Conservation (phyloP, 1,140 invertebrate genomes). For the Zeugodacus cucurbitae region DNA sequence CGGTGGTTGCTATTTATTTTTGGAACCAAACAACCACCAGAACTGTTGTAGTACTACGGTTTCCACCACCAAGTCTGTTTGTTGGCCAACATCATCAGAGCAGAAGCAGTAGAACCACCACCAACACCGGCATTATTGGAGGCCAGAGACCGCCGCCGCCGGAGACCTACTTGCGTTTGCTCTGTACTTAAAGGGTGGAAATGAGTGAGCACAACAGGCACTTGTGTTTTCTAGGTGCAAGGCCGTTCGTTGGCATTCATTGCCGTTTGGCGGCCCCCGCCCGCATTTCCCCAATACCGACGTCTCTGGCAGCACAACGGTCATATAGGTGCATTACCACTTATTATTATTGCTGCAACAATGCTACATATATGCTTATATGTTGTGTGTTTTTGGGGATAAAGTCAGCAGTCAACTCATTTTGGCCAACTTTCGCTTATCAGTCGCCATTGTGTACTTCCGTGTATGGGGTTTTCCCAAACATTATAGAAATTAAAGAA, state of each 20-base stretch:
- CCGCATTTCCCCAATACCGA: not conserved
- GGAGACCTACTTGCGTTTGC: not conserved
- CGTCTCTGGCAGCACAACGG: not conserved
- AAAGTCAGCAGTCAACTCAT: not conserved
- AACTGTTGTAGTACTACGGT: not conserved
- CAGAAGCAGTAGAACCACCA: constrained; percentile 35
- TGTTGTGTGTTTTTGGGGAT: not conserved
- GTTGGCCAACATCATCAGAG: constrained; percentile 28
- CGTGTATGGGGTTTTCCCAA: not conserved
- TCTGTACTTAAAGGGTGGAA: constrained; percentile 22
- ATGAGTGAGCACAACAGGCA: constrained; percentile 12
- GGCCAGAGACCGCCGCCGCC: constrained; percentile 27
- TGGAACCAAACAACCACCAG: constrained; percentile 31
- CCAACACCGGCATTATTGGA: not conserved
- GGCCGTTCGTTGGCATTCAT: constrained; percentile 3
- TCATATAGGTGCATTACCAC: not conserved
- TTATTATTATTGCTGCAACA: not conserved
- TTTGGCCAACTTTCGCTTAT: not conserved
- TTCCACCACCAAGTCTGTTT: constrained; percentile 28
- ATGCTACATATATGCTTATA: not conserved
- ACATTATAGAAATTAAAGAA: not conserved
- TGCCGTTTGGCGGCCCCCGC: not conserved
- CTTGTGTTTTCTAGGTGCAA: constrained; percentile 28
- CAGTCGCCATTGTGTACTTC: not conserved
- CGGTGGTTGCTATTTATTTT: constrained; percentile 19